Conservation (phyloP, 1,140 invertebrate genomes). For the Drosophila grimshawi region DNA sequence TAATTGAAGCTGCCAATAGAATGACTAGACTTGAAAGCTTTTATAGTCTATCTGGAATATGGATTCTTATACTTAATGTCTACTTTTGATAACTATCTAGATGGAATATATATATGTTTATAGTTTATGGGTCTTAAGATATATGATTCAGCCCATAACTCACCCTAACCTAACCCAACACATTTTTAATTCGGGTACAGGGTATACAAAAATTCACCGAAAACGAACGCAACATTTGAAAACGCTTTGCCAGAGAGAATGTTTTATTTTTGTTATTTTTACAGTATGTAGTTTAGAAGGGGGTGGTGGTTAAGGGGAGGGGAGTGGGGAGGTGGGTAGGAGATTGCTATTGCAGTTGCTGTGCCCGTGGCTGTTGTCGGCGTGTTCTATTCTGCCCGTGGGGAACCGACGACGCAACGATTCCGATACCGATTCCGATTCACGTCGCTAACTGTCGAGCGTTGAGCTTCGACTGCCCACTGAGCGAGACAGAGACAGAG, state of each 20-base stretch:
- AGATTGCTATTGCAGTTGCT: conserved; percentile 7
- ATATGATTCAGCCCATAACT: too few relatives aligned
- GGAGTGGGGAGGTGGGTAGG: not conserved
- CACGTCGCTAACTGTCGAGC: conserved; percentile 55
- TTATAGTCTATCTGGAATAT: too few relatives aligned
- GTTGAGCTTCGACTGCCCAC: conserved; percentile 21
- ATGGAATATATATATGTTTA: too few relatives aligned
- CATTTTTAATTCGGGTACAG: not conserved
- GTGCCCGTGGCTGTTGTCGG: conserved; percentile 10
- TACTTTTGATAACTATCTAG: too few relatives aligned
- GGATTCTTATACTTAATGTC: too few relatives aligned
- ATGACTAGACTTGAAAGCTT: too few relatives aligned
- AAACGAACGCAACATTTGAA: conserved; percentile 32
- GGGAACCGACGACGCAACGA: conserved; percentile 33
- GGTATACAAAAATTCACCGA: conserved; percentile 12
- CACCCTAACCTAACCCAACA: too few relatives aligned
- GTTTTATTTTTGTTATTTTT: not conserved
- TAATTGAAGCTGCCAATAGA: not conserved
- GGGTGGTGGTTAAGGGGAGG: not conserved
- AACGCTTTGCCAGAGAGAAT: conserved; percentile 26
- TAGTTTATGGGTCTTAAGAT: too few relatives aligned
- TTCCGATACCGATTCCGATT: conserved; percentile 64
- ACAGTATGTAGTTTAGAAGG: not conserved
- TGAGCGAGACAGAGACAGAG: not conserved
- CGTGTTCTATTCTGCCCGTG: conserved; percentile 45